phyloP scores from a whole-genome alignment of 1,140 invertebrate genomes.

The Danaus melanippus region DNA sequence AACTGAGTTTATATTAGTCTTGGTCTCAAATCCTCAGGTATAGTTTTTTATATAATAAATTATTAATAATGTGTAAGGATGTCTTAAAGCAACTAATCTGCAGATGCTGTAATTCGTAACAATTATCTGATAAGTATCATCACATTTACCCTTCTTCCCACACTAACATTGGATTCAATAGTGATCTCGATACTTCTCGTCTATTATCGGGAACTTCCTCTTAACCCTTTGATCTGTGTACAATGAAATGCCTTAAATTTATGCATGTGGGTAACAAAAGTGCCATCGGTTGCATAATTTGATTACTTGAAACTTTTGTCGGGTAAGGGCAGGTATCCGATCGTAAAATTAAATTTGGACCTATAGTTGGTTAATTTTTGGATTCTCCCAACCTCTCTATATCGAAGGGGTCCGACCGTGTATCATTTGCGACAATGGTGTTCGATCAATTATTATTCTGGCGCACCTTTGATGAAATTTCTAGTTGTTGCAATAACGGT shows the following conservation, averaged over 20 bases:
- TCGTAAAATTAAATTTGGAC: constrained; percentile 70
- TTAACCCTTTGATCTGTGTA: constrained; percentile 52
- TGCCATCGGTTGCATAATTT: constrained; percentile 68
- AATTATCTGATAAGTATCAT: constrained; percentile 70
- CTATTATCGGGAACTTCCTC: constrained; percentile 44
- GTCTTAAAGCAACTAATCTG: constrained; percentile 22
- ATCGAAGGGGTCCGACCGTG: constrained; percentile 43
- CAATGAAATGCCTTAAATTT: constrained; percentile 59
- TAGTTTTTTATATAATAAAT: no score
- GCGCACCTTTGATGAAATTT: constrained; percentile 67
- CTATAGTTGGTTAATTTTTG: constrained; percentile 68
- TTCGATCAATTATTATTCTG: constrained; percentile 65
- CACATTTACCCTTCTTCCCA: constrained; percentile 63
- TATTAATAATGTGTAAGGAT: constrained; percentile 1
- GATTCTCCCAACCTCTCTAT: constrained; percentile 60
- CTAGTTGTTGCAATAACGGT: constrained; percentile 64
- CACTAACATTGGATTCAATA: constrained; percentile 50
- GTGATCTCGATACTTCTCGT: constrained; percentile 48
- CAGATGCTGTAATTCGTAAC: constrained; percentile 62
- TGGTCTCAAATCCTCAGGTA: no score
- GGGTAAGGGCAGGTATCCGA: constrained; percentile 60
- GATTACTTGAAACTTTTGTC: constrained; percentile 64
- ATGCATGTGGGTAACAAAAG: constrained; percentile 61
- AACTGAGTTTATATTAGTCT: no score
- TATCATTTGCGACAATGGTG: constrained; percentile 59